A percentile compares a stretch with the other conserved stretches of the same genome.
Evolutionary conservation across 2,113 vertebrate genomes (phyloP).

Genomic region (Benitochromis conjunctus): DNA sequence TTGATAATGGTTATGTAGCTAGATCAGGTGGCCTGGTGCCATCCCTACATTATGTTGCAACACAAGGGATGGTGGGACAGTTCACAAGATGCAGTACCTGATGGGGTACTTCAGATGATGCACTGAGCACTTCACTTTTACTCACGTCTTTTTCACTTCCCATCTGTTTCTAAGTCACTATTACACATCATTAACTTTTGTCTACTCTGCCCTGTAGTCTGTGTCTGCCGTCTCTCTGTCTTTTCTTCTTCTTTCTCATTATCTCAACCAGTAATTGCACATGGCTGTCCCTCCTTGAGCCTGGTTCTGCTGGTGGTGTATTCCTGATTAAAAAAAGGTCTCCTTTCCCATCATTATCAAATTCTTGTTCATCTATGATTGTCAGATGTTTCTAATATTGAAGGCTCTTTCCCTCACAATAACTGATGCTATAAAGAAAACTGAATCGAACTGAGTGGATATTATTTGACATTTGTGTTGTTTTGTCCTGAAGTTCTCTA

Average conservation of each 20-base stretch:
- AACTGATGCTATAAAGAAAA: not conserved
- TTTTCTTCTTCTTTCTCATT: not conserved
- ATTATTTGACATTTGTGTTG: not conserved
- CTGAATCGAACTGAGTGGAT: not conserved
- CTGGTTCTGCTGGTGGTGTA: not conserved
- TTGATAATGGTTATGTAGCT: not conserved
- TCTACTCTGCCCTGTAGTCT: not conserved
- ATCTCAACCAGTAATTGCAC: not conserved
- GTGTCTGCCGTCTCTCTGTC: not conserved
- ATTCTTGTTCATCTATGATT: not conserved
- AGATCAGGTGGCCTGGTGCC: not conserved
- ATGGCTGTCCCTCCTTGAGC: not conserved
- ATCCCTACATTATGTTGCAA: not conserved
- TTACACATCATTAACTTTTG: not conserved
- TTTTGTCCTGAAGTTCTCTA: not conserved
- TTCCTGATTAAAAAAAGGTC: not conserved
- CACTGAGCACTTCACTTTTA: not conserved
- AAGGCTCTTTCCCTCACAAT: no score
- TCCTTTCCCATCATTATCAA: not conserved
- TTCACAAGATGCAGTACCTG: rapidly evolving
- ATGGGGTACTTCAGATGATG: not conserved
- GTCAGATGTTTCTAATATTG: not conserved
- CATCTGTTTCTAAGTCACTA: not conserved
- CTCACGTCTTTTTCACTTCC: not conserved
- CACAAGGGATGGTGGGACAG: not conserved